phyloP scores from a whole-genome alignment of 2,888 invertebrate species.

The Volucella bombylans region DNA sequence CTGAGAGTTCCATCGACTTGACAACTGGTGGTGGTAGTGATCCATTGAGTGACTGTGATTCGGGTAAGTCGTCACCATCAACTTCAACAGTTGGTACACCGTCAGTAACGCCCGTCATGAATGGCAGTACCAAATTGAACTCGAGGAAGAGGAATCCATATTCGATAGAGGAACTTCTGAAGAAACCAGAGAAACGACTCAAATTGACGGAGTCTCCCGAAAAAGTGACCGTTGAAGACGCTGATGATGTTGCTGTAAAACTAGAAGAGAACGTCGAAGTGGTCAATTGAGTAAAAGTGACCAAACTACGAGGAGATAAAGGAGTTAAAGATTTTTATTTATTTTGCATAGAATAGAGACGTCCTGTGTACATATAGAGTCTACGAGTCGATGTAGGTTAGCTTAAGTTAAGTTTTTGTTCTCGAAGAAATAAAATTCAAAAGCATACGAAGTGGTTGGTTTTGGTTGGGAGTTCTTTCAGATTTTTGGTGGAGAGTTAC shows the following conservation, averaged over 20 bases:
- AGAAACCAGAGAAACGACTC: constrained; percentile 87
- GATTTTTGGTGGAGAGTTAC: background rate
- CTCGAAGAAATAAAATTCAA: constrained; percentile 67
- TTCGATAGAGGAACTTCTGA: constrained; percentile 92
- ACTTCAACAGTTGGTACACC: constrained; percentile 74
- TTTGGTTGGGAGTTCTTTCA: background rate
- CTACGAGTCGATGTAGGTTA: constrained; percentile 36
- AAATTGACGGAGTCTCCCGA: constrained; percentile 46
- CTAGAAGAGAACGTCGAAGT: constrained; percentile 80
- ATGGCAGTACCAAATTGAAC: constrained; percentile 74
- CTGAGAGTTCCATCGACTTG: constrained; percentile 81
- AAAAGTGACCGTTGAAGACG: constrained; percentile 49
- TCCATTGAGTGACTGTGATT: constrained; percentile 81
- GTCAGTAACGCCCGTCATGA: constrained; percentile 77
- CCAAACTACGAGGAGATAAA: constrained; percentile 27
- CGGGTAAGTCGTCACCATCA: constrained; percentile 82
- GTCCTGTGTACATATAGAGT: constrained; percentile 50
- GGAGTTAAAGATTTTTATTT: constrained; percentile 60
- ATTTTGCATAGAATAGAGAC: constrained; percentile 20
- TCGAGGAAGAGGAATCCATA: constrained; percentile 89
- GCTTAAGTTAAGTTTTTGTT: constrained; percentile 57
- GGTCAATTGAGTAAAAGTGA: constrained; percentile 78
- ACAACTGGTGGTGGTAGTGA: constrained; percentile 78
- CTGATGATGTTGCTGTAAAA: constrained; percentile 77
- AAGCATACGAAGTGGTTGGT: constrained; percentile 4